Percentiles rank a stretch among this genome's conserved stretches.
phyloP scores from a whole-genome alignment of 1,140 invertebrate genomes.

The Trachelipus rathkii region DNA sequence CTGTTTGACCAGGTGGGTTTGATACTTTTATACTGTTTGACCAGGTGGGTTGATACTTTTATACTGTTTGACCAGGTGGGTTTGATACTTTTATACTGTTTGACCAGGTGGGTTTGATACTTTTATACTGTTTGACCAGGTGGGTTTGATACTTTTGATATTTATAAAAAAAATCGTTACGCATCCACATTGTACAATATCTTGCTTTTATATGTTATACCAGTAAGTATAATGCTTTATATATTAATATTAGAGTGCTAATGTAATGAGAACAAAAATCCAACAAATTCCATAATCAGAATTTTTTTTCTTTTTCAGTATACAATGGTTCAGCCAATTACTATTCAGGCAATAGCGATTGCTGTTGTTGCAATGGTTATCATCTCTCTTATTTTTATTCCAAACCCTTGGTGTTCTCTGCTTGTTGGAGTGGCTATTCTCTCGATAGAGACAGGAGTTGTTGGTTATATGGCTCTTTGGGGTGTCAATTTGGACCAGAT shows the following conservation, averaged over 20 bases:
- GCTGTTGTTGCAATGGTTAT: conserved; percentile 94
- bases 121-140: conserved; percentile 91
- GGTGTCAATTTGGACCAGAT: conserved; percentile 91
- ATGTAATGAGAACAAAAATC: no score
- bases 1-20: conserved; percentile 79
- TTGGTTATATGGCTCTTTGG: conserved; percentile 95
- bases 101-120: conserved; percentile 63
- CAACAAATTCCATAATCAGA: background rate
- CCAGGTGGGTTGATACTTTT: conserved; percentile 57
- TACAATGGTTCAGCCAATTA: conserved; percentile 86
- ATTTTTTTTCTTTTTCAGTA: conserved; percentile 64
- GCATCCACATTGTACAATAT: no score
- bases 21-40: conserved; percentile 71
- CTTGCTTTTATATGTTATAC: no score
- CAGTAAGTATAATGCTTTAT: no score
- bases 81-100: conserved; percentile 62
- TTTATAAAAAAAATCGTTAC: no score
- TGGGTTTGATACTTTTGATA: conserved; percentile 46
- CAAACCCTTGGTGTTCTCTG: conserved; percentile 83
- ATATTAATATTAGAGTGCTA: no score
- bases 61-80: conserved; percentile 85
- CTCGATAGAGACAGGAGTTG: conserved; percentile 91
- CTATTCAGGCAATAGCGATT: conserved; percentile 85
- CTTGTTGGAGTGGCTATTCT: conserved; percentile 94
- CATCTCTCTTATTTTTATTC: conserved; percentile 91